A percentile compares a stretch with the other conserved stretches of the same genome.
These are phyloP conservation scores for Metellina segmentata DNA, from an alignment of 2,888 invertebrate genomes.

Conservation along the genomic window DNA sequence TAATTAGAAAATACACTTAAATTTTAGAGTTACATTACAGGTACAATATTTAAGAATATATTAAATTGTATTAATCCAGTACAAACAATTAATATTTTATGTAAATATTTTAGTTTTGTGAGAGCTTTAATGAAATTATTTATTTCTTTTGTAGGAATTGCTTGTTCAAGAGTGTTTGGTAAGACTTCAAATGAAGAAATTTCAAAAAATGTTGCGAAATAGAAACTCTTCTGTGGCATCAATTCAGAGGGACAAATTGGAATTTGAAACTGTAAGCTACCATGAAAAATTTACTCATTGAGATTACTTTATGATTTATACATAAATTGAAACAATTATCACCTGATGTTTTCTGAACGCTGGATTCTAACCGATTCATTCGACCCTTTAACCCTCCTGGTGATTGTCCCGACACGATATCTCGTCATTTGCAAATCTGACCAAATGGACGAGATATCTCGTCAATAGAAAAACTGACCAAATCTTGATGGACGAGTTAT, in stretches of 20 bases:
- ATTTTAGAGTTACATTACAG: no score
- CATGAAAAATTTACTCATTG: neutral
- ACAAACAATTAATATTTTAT: neutral
- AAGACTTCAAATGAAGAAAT: constrained; percentile 69
- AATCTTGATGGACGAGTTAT: no score
- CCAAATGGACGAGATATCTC: no score
- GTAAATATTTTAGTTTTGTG: neutral
- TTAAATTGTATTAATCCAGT: no score
- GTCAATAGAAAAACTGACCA: no score
- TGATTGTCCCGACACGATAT: no score
- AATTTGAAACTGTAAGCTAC: constrained; percentile 60
- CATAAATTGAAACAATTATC: neutral
- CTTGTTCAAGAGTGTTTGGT: constrained; percentile 68
- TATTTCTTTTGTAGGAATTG: constrained; percentile 42
- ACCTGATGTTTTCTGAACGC: no score
- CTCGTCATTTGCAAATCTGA: no score
- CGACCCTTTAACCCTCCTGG: no score
- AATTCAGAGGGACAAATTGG: constrained; percentile 52
- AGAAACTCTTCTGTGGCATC: constrained; percentile 62
- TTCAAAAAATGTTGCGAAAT: constrained; percentile 48
- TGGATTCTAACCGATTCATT: no score
- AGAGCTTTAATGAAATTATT: neutral
- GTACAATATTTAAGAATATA: no score
- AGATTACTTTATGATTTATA: neutral
- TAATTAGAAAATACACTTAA: no score